Conservation (phyloP, 2,113 vertebrate species). For the Pteronura brasiliensis region DNA sequence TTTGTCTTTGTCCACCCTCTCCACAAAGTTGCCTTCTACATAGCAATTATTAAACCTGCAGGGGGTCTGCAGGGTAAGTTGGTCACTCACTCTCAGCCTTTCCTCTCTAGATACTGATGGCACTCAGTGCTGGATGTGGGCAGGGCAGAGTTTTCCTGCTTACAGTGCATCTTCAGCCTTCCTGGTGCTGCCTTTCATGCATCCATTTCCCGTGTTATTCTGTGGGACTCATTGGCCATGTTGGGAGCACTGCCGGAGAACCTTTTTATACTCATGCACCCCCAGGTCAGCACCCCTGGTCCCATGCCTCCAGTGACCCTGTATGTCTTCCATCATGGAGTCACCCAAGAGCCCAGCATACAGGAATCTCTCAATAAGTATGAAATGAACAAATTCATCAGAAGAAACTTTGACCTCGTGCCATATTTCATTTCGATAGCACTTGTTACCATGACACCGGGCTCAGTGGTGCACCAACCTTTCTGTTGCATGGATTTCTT, state of each 20-base stretch:
- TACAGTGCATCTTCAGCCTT: neutral
- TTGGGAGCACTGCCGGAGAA: neutral
- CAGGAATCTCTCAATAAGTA: neutral
- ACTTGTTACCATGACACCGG: rapidly evolving
- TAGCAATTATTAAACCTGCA: neutral
- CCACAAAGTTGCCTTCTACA: neutral
- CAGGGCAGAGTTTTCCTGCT: neutral
- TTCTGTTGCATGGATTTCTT: neutral
- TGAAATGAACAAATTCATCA: neutral
- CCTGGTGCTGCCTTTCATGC: neutral
- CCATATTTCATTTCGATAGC: neutral
- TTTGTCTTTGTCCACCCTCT: neutral
- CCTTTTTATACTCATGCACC: neutral
- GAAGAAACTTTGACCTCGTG: neutral
- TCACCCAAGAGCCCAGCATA: neutral
- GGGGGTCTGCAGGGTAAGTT: rapidly evolving
- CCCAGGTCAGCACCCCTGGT: neutral
- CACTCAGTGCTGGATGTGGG: neutral
- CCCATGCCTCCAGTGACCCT: no score
- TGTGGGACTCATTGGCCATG: neutral
- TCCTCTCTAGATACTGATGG: neutral
- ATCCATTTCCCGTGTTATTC: neutral
- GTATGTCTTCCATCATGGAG: neutral
- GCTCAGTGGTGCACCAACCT: no score
- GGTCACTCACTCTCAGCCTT: neutral